phyloP scores from a whole-genome alignment of 2,113 vertebrate genomes.

The Trinectes maculatus region DNA sequence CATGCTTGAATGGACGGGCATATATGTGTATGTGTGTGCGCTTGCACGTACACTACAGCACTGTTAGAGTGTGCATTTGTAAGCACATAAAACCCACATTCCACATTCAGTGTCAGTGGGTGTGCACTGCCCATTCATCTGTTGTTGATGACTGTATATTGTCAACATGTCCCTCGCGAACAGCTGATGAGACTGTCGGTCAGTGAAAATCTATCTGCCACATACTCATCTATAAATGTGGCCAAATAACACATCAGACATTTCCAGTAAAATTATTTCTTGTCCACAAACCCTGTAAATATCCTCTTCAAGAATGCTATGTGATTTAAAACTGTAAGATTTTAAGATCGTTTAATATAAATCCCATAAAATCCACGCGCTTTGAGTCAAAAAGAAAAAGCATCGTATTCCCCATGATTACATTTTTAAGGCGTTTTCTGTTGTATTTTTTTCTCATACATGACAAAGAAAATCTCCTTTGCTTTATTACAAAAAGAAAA shows the following conservation, averaged over 20 bases:
- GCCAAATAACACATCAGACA: not conserved
- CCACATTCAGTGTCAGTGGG: constrained; percentile 50
- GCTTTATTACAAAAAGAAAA: constrained; percentile 12
- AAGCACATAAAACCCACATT: constrained; percentile 45
- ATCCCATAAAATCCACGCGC: too few species aligned
- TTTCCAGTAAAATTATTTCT: not conserved
- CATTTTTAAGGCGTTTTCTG: not conserved
- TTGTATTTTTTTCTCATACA: constrained; percentile 1
- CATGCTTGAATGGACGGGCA: constrained; percentile 4
- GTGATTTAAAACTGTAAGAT: too few species aligned
- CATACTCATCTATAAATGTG: not conserved
- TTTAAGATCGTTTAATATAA: too few species aligned
- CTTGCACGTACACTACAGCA: constrained; percentile 52
- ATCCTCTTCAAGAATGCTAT: too few species aligned
- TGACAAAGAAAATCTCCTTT: constrained; percentile 38
- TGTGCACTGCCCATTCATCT: constrained; percentile 38
- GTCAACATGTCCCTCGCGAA: constrained; percentile 55
- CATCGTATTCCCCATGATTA: constrained; percentile 14
- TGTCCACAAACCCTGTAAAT: too few species aligned
- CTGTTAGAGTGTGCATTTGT: not conserved
- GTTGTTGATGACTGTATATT: constrained; percentile 15
- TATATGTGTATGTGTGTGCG: not conserved
- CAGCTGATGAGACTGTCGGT: constrained; percentile 24
- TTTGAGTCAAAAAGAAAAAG: not conserved
- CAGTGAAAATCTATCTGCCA: constrained; percentile 8